Evolutionary conservation across 2,113 vertebrate species (phyloP).

Genomic region (Hemiscyllium ocellatum): DNA sequence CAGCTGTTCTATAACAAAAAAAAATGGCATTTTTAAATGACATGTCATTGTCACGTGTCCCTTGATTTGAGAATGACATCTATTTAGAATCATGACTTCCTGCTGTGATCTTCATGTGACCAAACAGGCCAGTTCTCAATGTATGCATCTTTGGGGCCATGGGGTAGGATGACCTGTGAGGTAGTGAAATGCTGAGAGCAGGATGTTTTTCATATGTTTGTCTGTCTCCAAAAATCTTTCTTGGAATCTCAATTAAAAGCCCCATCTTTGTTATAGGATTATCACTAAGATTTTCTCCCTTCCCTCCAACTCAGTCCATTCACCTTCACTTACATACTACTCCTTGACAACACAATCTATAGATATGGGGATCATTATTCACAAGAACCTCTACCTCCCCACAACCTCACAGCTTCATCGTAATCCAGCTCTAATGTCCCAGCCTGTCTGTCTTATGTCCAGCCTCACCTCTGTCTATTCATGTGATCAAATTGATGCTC

Average conservation of each 20-base stretch:
- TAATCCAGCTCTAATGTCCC: not conserved
- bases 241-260: not conserved
- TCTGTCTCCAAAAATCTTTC: not conserved
- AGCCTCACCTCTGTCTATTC: not conserved
- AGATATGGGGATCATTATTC: not conserved
- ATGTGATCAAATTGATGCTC: not conserved
- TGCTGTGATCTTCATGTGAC: not conserved
- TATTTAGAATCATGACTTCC: not conserved
- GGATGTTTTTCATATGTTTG: not conserved
- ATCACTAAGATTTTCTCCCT: not conserved
- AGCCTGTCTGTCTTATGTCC: too few relatives aligned
- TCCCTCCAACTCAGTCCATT: not conserved
- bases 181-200: not conserved
- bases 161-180: not conserved
- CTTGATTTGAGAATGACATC: not conserved
- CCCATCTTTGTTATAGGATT: not conserved
- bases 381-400: not conserved
- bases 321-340: not conserved
- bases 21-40: not conserved
- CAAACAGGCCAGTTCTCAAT: not conserved
- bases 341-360: not conserved
- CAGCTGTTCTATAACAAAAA: not conserved
- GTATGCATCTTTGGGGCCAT: not conserved
- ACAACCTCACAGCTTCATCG: too few relatives aligned
- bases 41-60: not conserved